Evolutionary conservation across 2,797 vertebrate species (phyloP), one percentile per base, ranked within the genome.

Genomic region (Euphonia xanthogaster): DNA sequence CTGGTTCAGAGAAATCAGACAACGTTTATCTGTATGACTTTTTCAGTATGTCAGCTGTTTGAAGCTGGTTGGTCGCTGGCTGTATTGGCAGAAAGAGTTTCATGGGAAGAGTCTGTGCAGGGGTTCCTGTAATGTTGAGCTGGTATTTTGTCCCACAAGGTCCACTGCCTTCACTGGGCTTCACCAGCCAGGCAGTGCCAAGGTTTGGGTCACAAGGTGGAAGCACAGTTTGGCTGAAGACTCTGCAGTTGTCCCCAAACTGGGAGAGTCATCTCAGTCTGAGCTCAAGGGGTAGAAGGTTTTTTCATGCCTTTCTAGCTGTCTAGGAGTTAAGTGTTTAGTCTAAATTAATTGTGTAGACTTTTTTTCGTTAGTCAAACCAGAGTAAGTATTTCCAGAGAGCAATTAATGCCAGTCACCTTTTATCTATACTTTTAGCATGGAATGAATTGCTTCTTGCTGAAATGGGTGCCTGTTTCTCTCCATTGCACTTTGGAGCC

Each of bases 351-450:
- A 78, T 75, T 74, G 27, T n/a, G 35, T 60, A 14, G 40, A 22
- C 11, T 55, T 67, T 82, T 92, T 68, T 62, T 51, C n/a, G 6
- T 84, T 77, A 68, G 65, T 80, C 68, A 88, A 68, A 93, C 35
- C 85, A 50, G 31, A 88, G 37, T 15, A 86, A 39, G 31, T 42
- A 62, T 86, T 70, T 84, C 82, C 76, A 95, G 86, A 84, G 47
- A 93, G 47, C 79, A 88, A 55, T 91, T 86, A 84, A 86, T 95
- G 31, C 54, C 67, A 60, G 57, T 86, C 65, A 71, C 9, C 27
- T 89, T 91, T 44, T 88, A 60, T 81, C 42, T 66, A 31, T 48
- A 60, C 42, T 82, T 91, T n/a, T 35, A 83, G 57, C 47, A 44
- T 37, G 44, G 57, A 54, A 88, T 75, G 13, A 86, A 91, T 88